Evolutionary conservation across 2,797 vertebrate species (phyloP), one percentile per base, ranked within the genome.

Genomic region (Pelobates cultripes): DNA sequence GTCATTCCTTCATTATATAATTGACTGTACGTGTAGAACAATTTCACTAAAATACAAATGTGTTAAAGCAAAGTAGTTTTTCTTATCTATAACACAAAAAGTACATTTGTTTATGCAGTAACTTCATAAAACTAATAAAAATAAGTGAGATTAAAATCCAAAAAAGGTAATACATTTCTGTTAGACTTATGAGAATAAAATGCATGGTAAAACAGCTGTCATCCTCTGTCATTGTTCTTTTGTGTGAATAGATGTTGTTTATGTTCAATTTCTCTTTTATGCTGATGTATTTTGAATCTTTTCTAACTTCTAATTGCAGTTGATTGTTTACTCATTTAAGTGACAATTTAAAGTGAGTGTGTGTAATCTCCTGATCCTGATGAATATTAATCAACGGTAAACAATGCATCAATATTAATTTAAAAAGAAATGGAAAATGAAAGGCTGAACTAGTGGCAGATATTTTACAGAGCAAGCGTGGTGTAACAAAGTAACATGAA

Each of bases 311-410:
- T 91, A 88, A 91, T 90, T 90, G 85, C 66, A 43, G 86, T 85
- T 89, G 86, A 86, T 84, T 88, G 70, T 89, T 91, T 92, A 86
- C 86, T 43, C 0, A 64, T 88, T 86, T 88, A 88, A 78, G 82
- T 61, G 88, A 79, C 90, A 92, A 93, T 92, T 92, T 89, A 89
- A 91, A 91, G 88, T 85, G 86, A 92, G 90, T 86, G 86, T 86
- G 74, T 90, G 69, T 85, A 86, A 91, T 89, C 89, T 86, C 53
- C 89, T 90, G 87, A 87, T 85, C 9, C 0, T 82, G 88, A 88
- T 91, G 89, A 91, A 92, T 91, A 92, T 92, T 93, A 92, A 94
- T 88, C 86, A 88, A 84, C 89, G 84, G 87, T 87, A 92, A 92
- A 92, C 86, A 87, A 70, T 47, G 43, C 87, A 88, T 92, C 90